These are phyloP conservation scores for Drosophila mayri DNA, from an alignment of 1,140 invertebrate genomes.

Conservation along the genomic window DNA sequence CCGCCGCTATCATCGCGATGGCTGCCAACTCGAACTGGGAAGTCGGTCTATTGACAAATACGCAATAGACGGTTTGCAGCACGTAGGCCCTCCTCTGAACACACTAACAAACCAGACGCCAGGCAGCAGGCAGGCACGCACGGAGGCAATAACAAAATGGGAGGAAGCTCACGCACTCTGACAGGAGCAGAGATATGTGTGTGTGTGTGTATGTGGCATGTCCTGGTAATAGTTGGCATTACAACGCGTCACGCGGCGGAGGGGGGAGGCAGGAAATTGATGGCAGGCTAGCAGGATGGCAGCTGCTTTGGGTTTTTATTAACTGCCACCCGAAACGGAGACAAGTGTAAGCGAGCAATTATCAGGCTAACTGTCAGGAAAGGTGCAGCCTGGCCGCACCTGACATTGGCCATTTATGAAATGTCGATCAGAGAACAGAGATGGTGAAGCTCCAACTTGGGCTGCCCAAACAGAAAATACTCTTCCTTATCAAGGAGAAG, in stretches of 20 bases:
- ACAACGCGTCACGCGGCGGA: slow-evolving; percentile 37
- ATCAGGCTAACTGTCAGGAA: slow-evolving; percentile 34
- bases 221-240: slow-evolving; percentile 62
- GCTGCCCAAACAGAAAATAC: not conserved
- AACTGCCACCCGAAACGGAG: slow-evolving; percentile 45
- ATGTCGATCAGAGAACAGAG: not conserved
- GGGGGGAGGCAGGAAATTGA: slow-evolving; percentile 32
- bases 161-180: slow-evolving; percentile 14
- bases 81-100: slow-evolving; percentile 36
- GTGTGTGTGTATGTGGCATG: slow-evolving; percentile 31
- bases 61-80: slow-evolving; percentile 67
- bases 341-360: slow-evolving; percentile 51
- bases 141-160: slow-evolving; percentile 34
- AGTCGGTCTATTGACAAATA: slow-evolving; percentile 62
- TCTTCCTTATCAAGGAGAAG: not conserved
- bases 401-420: slow-evolving; percentile 26
- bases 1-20: slow-evolving; percentile 11
- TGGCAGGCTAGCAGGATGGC: slow-evolving; percentile 38
- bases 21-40: slow-evolving; percentile 10
- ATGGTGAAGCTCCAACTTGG: not conserved
- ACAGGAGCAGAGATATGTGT: not conserved
- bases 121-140: slow-evolving; percentile 44
- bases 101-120: slow-evolving; percentile 41
- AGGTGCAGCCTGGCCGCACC: slow-evolving; percentile 4
- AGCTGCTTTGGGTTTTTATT: slow-evolving; percentile 61